A percentile compares a stretch with the other conserved stretches of the same genome.
Evolutionary conservation across 2,113 vertebrate species (phyloP).

Genomic region (Haemorhous mexicanus): DNA sequence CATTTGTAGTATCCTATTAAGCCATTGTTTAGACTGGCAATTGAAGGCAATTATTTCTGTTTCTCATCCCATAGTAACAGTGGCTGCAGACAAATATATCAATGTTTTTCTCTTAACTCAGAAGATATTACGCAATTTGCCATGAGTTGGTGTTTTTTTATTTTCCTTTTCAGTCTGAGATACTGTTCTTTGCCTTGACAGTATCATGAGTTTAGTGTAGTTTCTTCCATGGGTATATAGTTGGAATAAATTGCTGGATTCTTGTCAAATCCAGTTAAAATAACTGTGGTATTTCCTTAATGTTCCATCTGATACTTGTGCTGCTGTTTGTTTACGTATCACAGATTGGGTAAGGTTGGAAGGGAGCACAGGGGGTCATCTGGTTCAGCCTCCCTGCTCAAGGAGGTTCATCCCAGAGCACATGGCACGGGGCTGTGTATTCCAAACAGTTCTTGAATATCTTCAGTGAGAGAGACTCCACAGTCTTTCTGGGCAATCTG

Average conservation of each 20-base stretch:
- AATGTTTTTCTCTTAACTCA: not conserved
- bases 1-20: not conserved
- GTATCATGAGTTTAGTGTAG: fast-evolving
- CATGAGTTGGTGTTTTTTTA: not conserved
- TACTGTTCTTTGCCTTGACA: not conserved
- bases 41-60: not conserved
- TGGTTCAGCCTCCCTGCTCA: not conserved
- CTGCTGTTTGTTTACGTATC: not conserved
- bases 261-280: not conserved
- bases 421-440: not conserved
- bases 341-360: not conserved
- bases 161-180: not conserved
- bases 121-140: not conserved
- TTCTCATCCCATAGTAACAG: not conserved
- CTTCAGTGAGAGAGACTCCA: not conserved
- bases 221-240: not conserved
- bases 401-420: not conserved
- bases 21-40: not conserved
- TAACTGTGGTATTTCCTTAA: not conserved
- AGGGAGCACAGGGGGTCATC: too few species aligned
- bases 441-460: not conserved
- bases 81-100: not conserved
- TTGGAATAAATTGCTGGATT: not conserved
- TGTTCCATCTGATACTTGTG: not conserved
- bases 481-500: not conserved